Conservation (phyloP, 2,888 invertebrate genomes). For the Chymomyza fuscimana region DNA sequence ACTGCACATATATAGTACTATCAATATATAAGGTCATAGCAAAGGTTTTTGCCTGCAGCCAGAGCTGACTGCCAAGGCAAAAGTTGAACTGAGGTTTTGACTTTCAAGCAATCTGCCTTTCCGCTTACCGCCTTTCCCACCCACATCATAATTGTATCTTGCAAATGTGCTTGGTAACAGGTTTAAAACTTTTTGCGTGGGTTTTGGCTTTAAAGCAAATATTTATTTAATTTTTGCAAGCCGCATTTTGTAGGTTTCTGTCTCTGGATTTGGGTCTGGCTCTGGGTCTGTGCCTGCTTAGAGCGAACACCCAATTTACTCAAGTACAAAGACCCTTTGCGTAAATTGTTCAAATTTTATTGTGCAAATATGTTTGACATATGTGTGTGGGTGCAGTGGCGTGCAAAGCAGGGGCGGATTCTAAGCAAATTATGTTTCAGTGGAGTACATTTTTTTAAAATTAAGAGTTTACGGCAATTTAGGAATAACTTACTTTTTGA, state of each 20-base stretch:
- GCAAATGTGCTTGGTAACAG: neutral
- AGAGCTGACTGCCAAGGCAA: slow-evolving; percentile 2
- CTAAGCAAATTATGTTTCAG: too few species aligned
- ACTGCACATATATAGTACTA: neutral
- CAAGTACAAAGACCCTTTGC: slow-evolving; percentile 71
- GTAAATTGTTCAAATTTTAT: slow-evolving; percentile 73
- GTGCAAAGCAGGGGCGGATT: too few species aligned
- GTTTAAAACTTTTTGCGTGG: slow-evolving; percentile 3
- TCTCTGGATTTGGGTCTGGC: neutral
- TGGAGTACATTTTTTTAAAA: too few species aligned
- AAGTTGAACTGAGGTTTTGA: neutral
- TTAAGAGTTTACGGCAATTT: too few species aligned
- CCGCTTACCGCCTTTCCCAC: neutral
- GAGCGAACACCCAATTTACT: slow-evolving; percentile 63
- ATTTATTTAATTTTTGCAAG: slow-evolving; percentile 69
- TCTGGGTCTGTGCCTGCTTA: neutral
- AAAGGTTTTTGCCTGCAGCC: neutral
- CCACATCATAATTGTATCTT: neutral
- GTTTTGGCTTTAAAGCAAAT: slow-evolving; percentile 59
- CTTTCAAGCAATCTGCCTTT: neutral
- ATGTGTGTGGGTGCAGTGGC: neutral
- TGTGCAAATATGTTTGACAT: slow-evolving; percentile 62
- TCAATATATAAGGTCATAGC: neutral
- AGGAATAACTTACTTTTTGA: too few species aligned
- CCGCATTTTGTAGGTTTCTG: neutral